Evolutionary conservation across 2,797 vertebrate species (phyloP), one percentile per base, ranked within the genome.

Genomic region (Schizothorax lantsangensis): DNA sequence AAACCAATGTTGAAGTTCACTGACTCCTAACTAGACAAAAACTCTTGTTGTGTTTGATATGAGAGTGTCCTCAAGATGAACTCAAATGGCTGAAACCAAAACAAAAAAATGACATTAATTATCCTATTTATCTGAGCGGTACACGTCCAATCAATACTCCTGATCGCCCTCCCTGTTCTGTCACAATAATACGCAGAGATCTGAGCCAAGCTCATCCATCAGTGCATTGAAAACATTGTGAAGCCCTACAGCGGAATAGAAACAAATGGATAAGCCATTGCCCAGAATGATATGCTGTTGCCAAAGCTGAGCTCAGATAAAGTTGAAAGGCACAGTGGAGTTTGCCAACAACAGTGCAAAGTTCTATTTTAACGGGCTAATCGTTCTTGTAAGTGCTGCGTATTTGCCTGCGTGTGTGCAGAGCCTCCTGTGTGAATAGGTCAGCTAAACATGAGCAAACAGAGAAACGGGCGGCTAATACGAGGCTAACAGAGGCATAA

Each of bases 271-370:
- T 82, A 75, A 85, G 84, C 81, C 26, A 40, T 33, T 84, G 86
- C 84, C 87, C 89, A 86, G 84, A 90, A 79, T 68, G 87, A 83
- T 78, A 85, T 52, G 59, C 82, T 83, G 83, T 33, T 85, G 89
- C 88, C 86, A 85, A 88, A 87, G 75, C 85, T 54, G n/a, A 78
- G 82, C 79, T 64, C 74, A 45, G 79, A 88, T 80, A 81, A 57
- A 89, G 72, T 73, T 71, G 40, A 49, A 80, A 83, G 81, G 72
- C 59, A 36, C 47, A 52, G 57, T 38, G 77, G 52, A 14, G 30
- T 85, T 80, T 80, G 52, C 85, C 40, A 73, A 81, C 54, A 86
- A 62, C 78, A 88, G 79, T 82, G 81, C 78, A 74, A 81, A 81
- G 74, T 84, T 86, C 84, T 79, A 59, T 88, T 88, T 86, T 68